Percentiles rank a stretch among this genome's conserved stretches.
Conservation (phyloP, 1,140 invertebrate genomes). For the Sarcophaga bullata region DNA sequence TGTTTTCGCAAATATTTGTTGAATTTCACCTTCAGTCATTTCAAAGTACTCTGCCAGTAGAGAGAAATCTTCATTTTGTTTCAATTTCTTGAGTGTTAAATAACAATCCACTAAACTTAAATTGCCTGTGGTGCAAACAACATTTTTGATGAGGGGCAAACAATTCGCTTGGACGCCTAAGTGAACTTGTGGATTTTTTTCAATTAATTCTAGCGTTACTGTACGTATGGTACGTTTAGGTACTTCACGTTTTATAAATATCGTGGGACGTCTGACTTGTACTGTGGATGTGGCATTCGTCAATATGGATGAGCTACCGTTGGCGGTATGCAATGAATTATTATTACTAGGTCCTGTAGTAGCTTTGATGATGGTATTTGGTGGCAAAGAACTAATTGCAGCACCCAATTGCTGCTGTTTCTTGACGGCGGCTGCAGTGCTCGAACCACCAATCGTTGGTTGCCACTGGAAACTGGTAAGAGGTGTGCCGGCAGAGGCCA, state of each 20-base stretch:
- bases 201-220: conserved; percentile 54
- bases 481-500: conserved; percentile 43
- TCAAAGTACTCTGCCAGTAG: conserved; percentile 59
- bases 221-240: conserved; percentile 56
- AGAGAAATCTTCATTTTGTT: conserved; percentile 58
- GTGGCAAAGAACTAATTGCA: conserved; percentile 57
- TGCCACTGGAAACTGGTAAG: conserved; percentile 46
- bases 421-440: conserved; percentile 16
- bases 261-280: conserved; percentile 53
- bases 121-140: conserved; percentile 53
- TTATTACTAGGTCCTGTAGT: conserved; percentile 26
- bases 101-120: conserved; percentile 58
- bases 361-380: conserved; percentile 60
- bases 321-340: conserved; percentile 17
- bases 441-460: conserved; percentile 38
- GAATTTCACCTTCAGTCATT: conserved; percentile 53
- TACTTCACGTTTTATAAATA: conserved; percentile 55
- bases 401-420: conserved; percentile 48
- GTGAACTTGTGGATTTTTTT: conserved; percentile 53
- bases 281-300: conserved; percentile 15
- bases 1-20: conserved; percentile 54
- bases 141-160: conserved; percentile 53
- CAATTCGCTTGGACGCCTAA: conserved; percentile 51
- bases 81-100: conserved; percentile 58
- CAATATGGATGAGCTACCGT: background rate